Base-by-base conservation (phyloP, 2,113 vertebrate genomes). In the Cynocephalus volans region DNA sequence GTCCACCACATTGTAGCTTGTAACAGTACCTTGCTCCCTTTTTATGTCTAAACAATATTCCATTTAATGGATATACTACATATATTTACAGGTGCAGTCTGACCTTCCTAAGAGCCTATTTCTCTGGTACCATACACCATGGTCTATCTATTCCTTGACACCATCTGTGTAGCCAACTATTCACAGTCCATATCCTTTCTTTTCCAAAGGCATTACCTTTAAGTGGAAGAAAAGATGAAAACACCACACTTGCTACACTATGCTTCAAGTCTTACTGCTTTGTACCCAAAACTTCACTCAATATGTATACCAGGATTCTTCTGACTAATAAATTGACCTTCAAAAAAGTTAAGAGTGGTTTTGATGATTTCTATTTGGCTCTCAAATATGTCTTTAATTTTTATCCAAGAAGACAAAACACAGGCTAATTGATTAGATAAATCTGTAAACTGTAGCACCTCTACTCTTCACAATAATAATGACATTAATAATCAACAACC, bases 1-100 rank as follows among this genome's bases (percentile, higher is more conserved):
- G 19, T 2, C 12, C 41, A 54, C 48, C 54, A 12, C 50, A 17
- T 62, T 75, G 31, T 19, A 64, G 24, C 21, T 90, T 3, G n/a
- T 4, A 28, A 8, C 0, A 76, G 4, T n/a, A 14, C 4, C 36
- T 10, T 12, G 7, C 26, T 79, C 6, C 7, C n/a, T n/a, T 54
- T 90, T 31, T 50, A 24, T 69, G 45, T 45, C 21, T 95, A 31
- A 70, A 54, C 56, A 80, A 80, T 88, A 93, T 50, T 65, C 13
- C 50, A 45, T 0, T 26, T 26, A 79, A 56, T 26, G 23, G 13
- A 84, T 56, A 60, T 36, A 77, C 4, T 1, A 41, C 18, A n/a
- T 76, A 52, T 72, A n/a, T n/a, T n/a, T n/a, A n/a, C 1, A 79
- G 31, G 26, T 41, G 12, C 11, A 21, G 17, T 31, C 17, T 80